Evolutionary conservation across 2,888 invertebrate genomes (phyloP).

Genomic region (Dione juno): DNA sequence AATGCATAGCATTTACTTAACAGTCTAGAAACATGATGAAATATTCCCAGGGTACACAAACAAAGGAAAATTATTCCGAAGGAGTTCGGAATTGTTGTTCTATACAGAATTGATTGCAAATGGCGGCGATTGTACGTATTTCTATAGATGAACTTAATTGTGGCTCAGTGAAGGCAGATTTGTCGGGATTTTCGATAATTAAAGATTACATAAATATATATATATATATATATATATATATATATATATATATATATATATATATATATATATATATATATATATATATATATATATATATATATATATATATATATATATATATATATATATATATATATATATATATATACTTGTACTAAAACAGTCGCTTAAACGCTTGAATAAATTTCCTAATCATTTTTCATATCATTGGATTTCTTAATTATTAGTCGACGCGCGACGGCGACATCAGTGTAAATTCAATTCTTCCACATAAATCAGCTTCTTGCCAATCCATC

Average conservation of each 20-base stretch:
- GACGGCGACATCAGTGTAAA: too few species aligned
- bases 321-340: too few species aligned
- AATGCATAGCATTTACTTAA: background rate
- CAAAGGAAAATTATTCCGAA: constrained; percentile 27
- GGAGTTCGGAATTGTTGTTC: constrained; percentile 32
- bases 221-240: too few species aligned
- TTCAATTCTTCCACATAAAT: background rate
- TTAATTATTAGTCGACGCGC: too few species aligned
- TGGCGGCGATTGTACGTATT: constrained; percentile 13
- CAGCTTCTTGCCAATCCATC: background rate
- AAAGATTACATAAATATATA: too few species aligned
- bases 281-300: too few species aligned
- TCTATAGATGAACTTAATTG: constrained; percentile 11
- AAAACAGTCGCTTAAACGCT: background rate
- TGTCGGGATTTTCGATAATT: background rate
- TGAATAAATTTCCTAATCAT: background rate
- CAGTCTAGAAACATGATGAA: constrained; percentile 14
- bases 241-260: too few species aligned
- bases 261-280: too few species aligned
- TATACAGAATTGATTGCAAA: constrained; percentile 33
- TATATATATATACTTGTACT: too few species aligned
- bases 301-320: too few species aligned
- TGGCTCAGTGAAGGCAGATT: background rate
- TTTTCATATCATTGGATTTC: background rate
- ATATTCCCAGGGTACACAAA: constrained; percentile 31